phyloP scores from a whole-genome alignment of 2,113 vertebrate genomes.

The Dendropsophus ebraccatus region DNA sequence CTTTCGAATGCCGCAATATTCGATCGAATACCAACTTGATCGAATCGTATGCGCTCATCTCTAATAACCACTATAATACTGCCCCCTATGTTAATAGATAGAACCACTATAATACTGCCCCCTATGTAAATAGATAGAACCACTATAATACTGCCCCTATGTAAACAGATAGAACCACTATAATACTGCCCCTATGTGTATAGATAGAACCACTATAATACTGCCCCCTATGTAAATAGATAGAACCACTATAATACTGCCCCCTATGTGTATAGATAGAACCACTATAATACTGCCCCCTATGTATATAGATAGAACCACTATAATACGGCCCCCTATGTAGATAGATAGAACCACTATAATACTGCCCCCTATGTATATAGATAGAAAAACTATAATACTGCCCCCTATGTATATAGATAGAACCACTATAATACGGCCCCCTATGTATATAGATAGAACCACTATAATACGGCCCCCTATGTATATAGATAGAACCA shows the following conservation, averaged over 20 bases:
- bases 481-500: not conserved
- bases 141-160: slow-evolving; percentile 7
- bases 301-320: not conserved
- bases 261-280: not conserved
- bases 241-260: slow-evolving; percentile 4
- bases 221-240: not conserved
- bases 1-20: no score
- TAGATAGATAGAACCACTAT: not conserved
- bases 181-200: not conserved
- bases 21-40: no score
- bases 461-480: slow-evolving; percentile 8
- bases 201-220: not conserved
- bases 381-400: not conserved
- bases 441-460: not conserved
- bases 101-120: slow-evolving; percentile 6
- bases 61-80: no score
- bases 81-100: not conserved
- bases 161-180: not conserved
- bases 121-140: not conserved
- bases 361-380: slow-evolving; percentile 6
- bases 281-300: not conserved
- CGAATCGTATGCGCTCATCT: no score
- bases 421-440: slow-evolving; percentile 7
- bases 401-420: not conserved
- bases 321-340: not conserved